A percentile compares a stretch with the other conserved stretches of the same genome.
These are phyloP conservation scores for Drosophila paranaensis DNA, from an alignment of 2,888 invertebrate genomes.

Conservation along the genomic window DNA sequence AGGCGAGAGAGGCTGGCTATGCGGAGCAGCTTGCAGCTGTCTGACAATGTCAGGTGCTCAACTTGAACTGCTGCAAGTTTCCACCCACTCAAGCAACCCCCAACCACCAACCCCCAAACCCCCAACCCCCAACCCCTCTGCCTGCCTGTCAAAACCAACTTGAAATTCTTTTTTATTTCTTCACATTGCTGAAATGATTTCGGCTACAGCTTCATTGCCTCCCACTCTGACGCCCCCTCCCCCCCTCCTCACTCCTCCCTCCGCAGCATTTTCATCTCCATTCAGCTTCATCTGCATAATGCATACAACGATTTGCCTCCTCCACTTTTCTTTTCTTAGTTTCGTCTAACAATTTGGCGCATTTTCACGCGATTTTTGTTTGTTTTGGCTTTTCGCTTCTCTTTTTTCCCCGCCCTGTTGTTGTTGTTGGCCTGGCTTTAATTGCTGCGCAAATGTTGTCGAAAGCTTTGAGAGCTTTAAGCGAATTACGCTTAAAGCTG, in stretches of 20 bases:
- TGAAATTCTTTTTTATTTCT: constrained; percentile 51
- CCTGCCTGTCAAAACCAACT: constrained; percentile 21
- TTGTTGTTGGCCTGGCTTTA: constrained; percentile 45
- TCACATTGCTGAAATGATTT: constrained; percentile 74
- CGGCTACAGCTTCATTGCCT: constrained; percentile 40
- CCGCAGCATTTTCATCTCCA: not conserved
- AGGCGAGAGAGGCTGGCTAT: not conserved
- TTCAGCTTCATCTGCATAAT: constrained; percentile 61
- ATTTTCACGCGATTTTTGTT: constrained; percentile 79
- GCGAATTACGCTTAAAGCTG: not conserved
- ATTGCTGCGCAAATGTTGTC: constrained; percentile 71
- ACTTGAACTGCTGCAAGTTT: constrained; percentile 4
- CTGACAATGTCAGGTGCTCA: constrained; percentile 72
- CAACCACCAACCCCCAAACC: not conserved
- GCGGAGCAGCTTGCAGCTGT: constrained; percentile 15
- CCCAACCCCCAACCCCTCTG: no score
- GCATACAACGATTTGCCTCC: constrained; percentile 60
- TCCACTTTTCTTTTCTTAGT: not conserved
- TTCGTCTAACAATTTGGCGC: constrained; percentile 75
- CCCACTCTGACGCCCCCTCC: not conserved
- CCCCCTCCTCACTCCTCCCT: no score
- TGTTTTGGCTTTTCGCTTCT: constrained; percentile 35
- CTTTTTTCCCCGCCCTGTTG: not conserved
- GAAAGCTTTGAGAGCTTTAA: constrained; percentile 23
- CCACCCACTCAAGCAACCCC: not conserved